These are phyloP conservation scores for Aselliscus stoliczkanus DNA, from an alignment of 2,797 vertebrate genomes.

Conservation along the genomic window DNA sequence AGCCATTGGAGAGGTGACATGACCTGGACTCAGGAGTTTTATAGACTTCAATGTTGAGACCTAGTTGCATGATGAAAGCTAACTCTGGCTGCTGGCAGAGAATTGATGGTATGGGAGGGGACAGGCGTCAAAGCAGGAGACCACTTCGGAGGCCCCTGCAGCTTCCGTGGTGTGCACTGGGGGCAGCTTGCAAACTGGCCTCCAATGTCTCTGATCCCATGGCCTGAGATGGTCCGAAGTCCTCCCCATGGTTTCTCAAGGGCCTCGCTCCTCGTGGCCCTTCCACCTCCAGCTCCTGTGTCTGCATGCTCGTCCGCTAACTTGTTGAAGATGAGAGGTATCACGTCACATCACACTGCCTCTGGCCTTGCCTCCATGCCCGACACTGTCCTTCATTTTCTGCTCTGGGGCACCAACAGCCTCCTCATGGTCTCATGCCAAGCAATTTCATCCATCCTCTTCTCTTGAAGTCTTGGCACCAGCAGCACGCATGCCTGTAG, in stretches of 20 bases:
- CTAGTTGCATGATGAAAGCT: background rate
- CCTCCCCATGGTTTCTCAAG: background rate
- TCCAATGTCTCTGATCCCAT: background rate
- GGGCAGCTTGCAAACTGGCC: background rate
- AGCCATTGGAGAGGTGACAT: background rate
- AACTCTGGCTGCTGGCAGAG: background rate
- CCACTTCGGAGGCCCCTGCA: background rate
- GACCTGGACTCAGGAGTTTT: background rate
- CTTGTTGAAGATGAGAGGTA: background rate
- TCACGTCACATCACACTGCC: fast-evolving
- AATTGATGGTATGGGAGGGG: background rate
- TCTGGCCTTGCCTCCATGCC: background rate
- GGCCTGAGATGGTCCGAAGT: background rate
- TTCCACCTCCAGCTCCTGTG: background rate
- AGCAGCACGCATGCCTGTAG: background rate
- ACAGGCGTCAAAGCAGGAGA: background rate
- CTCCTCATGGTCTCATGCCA: background rate
- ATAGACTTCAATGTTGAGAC: background rate
- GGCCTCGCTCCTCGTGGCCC: background rate
- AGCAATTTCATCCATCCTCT: background rate
- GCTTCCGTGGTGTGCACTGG: background rate
- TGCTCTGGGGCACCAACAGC: background rate
- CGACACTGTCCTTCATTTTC: background rate
- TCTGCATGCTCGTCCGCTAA: background rate
- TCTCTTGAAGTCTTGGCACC: background rate